Conservation (phyloP, 2,797 vertebrate genomes). For the Amblyraja radiata region DNA sequence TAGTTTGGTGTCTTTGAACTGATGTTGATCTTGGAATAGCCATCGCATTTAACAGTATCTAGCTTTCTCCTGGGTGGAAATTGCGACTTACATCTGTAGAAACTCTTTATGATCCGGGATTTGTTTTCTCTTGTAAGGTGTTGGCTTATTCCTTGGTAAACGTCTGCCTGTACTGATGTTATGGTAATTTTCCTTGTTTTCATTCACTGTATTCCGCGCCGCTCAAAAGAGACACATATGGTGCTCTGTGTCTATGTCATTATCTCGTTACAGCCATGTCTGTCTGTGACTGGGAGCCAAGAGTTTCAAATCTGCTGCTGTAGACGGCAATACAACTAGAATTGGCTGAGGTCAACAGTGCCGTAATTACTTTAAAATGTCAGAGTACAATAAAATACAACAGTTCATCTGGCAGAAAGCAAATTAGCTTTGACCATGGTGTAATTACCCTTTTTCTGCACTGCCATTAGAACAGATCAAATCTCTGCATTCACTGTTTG, state of each 20-base stretch:
- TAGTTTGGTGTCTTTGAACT: conserved; percentile 77
- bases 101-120: neutral
- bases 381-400: conserved; percentile 99
- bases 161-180: conserved; percentile 70
- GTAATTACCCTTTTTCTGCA: conserved; percentile 99
- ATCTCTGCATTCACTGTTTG: conserved; percentile 99
- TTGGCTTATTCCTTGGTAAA: conserved; percentile 58
- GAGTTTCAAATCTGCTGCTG: conserved; percentile 78
- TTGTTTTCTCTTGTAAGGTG: conserved; percentile 39
- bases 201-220: conserved; percentile 71
- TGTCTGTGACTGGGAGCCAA: conserved; percentile 67
- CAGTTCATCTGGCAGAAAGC: conserved; percentile 99
- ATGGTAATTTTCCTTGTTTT: conserved; percentile 68
- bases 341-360: conserved; percentile 99
- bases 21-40: conserved; percentile 59
- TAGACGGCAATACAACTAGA: conserved; percentile 96
- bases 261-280: conserved; percentile 98
- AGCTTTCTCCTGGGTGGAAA: conserved; percentile 57
- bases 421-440: conserved; percentile 99
- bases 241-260: conserved; percentile 98
- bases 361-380: conserved; percentile 99
- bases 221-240: conserved; percentile 93
- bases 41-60: conserved; percentile 61
- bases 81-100: conserved; percentile 58
- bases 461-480: conserved; percentile 99